Conservation (phyloP, 2,797 vertebrate genomes). For the Fringilla coelebs region DNA sequence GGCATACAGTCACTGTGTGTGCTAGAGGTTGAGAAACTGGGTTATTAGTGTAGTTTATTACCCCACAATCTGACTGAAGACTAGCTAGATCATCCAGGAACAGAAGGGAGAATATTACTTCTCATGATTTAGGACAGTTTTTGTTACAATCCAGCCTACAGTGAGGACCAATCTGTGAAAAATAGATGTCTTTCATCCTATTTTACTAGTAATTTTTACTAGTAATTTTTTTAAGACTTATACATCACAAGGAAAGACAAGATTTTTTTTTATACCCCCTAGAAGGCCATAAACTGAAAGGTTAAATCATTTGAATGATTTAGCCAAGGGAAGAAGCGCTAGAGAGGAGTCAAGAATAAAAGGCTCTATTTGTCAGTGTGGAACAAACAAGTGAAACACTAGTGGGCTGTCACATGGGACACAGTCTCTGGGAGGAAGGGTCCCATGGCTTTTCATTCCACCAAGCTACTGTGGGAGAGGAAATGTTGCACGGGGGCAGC, state of each 20-base stretch:
- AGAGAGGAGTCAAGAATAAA: background rate
- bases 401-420: background rate
- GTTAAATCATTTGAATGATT: background rate
- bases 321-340: background rate
- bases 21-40: background rate
- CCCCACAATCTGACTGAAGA: background rate
- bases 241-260: background rate
- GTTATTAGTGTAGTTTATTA: background rate
- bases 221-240: background rate
- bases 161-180: background rate
- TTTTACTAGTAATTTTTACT: background rate
- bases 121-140: background rate
- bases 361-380: accelerated
- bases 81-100: background rate
- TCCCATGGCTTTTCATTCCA: background rate
- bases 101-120: background rate
- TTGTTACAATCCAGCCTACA: background rate
- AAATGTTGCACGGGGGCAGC: background rate
- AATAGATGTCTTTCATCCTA: background rate
- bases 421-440: background rate
- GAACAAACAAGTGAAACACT: background rate
- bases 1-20: background rate
- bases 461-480: background rate
- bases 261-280: background rate
- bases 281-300: background rate